Base-by-base conservation (phyloP, 2,113 vertebrate genomes). In the Pantherophis guttatus region DNA sequence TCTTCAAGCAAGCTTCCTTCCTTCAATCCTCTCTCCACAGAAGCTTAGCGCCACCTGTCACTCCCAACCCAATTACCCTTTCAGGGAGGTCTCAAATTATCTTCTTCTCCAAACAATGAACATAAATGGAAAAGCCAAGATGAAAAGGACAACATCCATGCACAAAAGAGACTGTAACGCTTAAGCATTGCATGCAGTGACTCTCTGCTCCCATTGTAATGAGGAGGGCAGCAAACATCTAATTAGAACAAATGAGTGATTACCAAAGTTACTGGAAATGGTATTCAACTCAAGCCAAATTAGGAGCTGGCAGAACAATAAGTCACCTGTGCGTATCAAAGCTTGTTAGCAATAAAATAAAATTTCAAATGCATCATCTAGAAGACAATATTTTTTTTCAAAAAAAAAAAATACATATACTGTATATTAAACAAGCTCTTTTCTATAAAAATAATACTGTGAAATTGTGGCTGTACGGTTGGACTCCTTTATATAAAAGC, bases 161-260 rank as follows among this genome's bases (percentile, higher is more conserved):
- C 87, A 93, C 44, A 93, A 93, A 55, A 94, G 29, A 33, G 59
- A 92, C 92, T 59, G 59, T 17, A 93, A 1, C 15, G 17, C 26
- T 85, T 4, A 33, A 94, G 88, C 29, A 2, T 1, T 90, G 62
- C 92, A 23, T 26, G 92, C 1, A 1, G 10, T 91, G 70, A 57
- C 39, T 50, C 55, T 2, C 90, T 91, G 93, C 33, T 8, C 33
- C 12, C 90, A 1, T 9, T 92, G 24, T 52, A 94, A 75, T 44
- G 93, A 94, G 91, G 15, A 85, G 39, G 96, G 48, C 2, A 81
- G 88, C 93, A 93, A 92, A 89, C 88, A 93, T 62, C 48, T 87
- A 91, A 94, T 85, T 92, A 95, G 17, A 94, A 7, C 13, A 93
- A 95, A 91, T 94, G n/a, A 57, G 62, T 75, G 7, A 15, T 91